These are phyloP conservation scores for Myotis daubentonii DNA, from an alignment of 2,797 vertebrate genomes.

Conservation along the genomic window DNA sequence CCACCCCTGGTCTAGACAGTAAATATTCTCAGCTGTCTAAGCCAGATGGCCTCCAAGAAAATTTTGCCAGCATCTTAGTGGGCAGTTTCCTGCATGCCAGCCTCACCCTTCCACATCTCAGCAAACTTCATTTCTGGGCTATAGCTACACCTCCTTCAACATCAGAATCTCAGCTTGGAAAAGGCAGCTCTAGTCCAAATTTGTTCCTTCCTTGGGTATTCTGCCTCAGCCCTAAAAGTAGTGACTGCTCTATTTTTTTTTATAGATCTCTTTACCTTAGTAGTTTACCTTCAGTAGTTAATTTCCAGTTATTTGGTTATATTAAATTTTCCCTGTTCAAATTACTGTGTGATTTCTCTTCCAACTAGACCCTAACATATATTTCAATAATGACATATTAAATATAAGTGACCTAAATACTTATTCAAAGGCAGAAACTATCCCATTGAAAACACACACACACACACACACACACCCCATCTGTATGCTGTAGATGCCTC, in stretches of 20 bases:
- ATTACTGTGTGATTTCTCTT: slow-evolving; percentile 28
- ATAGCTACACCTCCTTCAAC: neutral
- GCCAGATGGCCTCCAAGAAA: neutral
- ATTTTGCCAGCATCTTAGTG: neutral
- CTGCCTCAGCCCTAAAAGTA: neutral
- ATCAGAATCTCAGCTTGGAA: neutral
- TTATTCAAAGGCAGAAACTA: slow-evolving; percentile 40
- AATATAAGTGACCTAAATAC: slow-evolving; percentile 36
- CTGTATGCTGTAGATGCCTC: neutral
- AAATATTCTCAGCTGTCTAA: neutral
- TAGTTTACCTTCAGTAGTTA: slow-evolving; percentile 18
- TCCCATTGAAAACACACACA: neutral
- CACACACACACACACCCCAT: neutral
- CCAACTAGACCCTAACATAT: neutral
- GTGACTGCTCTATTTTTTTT: neutral
- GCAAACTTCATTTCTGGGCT: neutral
- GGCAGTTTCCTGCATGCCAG: neutral
- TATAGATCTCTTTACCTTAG: slow-evolving; percentile 35
- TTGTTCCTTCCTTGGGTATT: neutral
- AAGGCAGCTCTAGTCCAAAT: neutral
- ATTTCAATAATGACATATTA: slow-evolving; percentile 45
- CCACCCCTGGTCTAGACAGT: neutral
- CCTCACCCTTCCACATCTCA: neutral
- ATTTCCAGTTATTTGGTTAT: neutral
- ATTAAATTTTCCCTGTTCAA: slow-evolving; percentile 25